Evolutionary conservation across 2,888 invertebrate species (phyloP), one percentile per base, ranked within the genome.

Genomic region (Alsophila aescularia): DNA sequence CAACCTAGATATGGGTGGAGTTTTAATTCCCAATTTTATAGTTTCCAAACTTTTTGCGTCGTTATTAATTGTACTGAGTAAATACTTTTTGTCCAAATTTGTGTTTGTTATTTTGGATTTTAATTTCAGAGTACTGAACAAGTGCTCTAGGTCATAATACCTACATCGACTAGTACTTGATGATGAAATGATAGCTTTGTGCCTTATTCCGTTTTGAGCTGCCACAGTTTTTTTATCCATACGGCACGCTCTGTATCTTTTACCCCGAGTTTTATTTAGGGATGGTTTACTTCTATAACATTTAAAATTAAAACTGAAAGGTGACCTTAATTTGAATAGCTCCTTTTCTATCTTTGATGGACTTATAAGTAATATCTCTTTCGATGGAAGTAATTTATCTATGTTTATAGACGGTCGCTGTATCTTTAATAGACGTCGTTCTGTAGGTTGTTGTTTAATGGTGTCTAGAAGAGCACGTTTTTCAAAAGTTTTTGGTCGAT

Each of bases 81-180:
- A n/a, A n/a, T n/a, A n/a, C n/a, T n/a, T n/a, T n/a, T n/a, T n/a
- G n/a, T n/a, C n/a, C n/a, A n/a, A n/a, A n/a, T n/a, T n/a, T n/a
- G n/a, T n/a, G n/a, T n/a, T n/a, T n/a, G n/a, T n/a, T n/a, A n/a
- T n/a, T n/a, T n/a, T n/a, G n/a, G n/a, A n/a, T n/a, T 70, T 73
- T 48, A 72, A 56, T 55, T 69, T 70, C 8, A 70, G 53, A 10
- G 65, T 66, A 49, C 76, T 74, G 18, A 72, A 55, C 54, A 75
- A 73, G 41, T 69, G 60, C 35, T 66, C 72, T 18, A 73, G 64
- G 15, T 55, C 60, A 52, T 66, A 49, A 14, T 51, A 18, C 40
- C 14, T 52, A 35, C 7, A 31, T 16, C 41, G 9, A 52, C 47
- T 14, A 34, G 39, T 44, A 15, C 49, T 13, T 43, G 39, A 13